phyloP scores from a whole-genome alignment of 2,888 invertebrate species.

The Caenorhabditis angaria region DNA sequence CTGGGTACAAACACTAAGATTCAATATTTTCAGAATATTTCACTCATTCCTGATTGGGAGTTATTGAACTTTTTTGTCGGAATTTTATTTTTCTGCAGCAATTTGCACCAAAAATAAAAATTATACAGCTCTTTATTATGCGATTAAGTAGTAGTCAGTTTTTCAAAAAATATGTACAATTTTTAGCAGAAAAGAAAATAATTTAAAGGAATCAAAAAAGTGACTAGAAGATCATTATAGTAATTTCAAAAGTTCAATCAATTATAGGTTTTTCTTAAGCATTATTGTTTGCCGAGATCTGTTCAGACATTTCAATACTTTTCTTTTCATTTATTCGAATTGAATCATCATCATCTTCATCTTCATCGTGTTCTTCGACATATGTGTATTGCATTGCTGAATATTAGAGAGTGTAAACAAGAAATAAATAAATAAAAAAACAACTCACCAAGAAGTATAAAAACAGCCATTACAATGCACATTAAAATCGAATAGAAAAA shows the following conservation, averaged over 20 bases:
- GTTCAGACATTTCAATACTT: slow-evolving; percentile 26
- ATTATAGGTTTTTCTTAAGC: slow-evolving; percentile 8
- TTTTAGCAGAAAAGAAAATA: neutral
- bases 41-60: too few relatives aligned
- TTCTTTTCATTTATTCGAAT: slow-evolving; percentile 28
- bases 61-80: too few relatives aligned
- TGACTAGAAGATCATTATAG: too few relatives aligned
- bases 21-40: too few relatives aligned
- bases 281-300: slow-evolving; percentile 15
- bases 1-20: too few relatives aligned
- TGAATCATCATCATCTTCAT: slow-evolving; percentile 17
- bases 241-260: neutral
- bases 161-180: neutral
- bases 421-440: slow-evolving; percentile 11
- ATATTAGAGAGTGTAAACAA: too few relatives aligned
- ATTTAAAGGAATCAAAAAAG: slow-evolving; percentile 15
- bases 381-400: slow-evolving; percentile 55
- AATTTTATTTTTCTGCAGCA: too few relatives aligned
- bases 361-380: slow-evolving; percentile 39
- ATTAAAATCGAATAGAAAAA: slow-evolving; percentile 70
- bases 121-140: too few relatives aligned
- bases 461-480: slow-evolving; percentile 65
- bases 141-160: too few relatives aligned
- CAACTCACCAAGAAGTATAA: slow-evolving; percentile 50
- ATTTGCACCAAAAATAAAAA: too few relatives aligned